These are phyloP conservation scores for Phalloptychus januarius DNA, from an alignment of 2,797 vertebrate genomes.

Conservation along the genomic window DNA sequence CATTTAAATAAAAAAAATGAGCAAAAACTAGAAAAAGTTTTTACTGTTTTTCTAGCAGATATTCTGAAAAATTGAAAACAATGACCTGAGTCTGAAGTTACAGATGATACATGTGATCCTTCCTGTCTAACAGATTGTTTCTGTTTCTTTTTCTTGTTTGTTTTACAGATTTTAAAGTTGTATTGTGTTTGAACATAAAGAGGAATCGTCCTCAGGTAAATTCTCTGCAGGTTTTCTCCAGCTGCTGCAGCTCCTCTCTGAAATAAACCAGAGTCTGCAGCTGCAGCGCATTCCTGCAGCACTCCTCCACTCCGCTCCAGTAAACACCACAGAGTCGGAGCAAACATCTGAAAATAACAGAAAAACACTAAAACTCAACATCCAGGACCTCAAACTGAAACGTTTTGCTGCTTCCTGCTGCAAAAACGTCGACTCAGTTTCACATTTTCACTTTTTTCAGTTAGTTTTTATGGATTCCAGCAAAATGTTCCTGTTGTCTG, in stretches of 20 bases:
- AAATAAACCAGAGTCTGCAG: slow-evolving; percentile 62
- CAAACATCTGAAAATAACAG: slow-evolving; percentile 64
- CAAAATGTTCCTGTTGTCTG: no score
- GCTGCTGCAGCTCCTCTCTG: slow-evolving; percentile 27
- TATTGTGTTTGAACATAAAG: not conserved
- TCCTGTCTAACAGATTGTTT: not conserved
- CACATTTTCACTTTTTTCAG: not conserved
- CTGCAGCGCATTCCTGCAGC: slow-evolving; percentile 59
- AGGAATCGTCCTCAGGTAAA: not conserved
- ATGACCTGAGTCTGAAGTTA: not conserved
- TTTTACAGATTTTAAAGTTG: not conserved
- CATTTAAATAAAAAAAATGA: not conserved
- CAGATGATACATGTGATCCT: not conserved
- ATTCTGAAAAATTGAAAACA: not conserved
- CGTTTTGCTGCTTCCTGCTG: no score
- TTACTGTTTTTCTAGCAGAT: not conserved
- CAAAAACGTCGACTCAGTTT: not conserved
- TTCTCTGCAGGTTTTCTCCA: not conserved
- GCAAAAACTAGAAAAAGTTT: not conserved
- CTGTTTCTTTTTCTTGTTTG: not conserved
- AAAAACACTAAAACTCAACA: slow-evolving; percentile 36
- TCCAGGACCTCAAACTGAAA: not conserved
- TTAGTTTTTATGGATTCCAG: not conserved
- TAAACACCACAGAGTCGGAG: slow-evolving; percentile 52
- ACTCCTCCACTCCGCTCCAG: slow-evolving; percentile 57